Percentiles rank a stretch among this genome's conserved stretches.
phyloP scores from a whole-genome alignment of 2,113 vertebrate species.

The Malurus alboscapulatus region DNA sequence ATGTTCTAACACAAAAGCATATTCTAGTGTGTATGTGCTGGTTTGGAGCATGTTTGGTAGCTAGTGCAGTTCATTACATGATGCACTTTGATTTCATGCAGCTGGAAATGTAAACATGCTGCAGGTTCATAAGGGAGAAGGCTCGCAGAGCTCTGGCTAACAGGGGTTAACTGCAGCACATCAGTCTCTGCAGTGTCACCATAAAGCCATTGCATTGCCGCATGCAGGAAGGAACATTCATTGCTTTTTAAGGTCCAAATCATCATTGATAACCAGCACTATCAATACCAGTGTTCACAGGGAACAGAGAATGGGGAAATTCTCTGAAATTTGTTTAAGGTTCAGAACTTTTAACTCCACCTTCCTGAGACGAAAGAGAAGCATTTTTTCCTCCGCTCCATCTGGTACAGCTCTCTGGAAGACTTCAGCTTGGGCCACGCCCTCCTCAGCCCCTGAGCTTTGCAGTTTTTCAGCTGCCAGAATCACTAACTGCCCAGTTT shows the following conservation, averaged over 20 bases:
- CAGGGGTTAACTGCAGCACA: background rate
- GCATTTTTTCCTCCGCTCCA: slow-evolving; percentile 28
- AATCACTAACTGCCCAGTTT: slow-evolving; percentile 57
- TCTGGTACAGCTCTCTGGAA: slow-evolving; percentile 59
- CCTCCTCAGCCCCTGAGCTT: slow-evolving; percentile 56
- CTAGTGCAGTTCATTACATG: background rate
- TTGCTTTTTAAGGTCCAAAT: background rate
- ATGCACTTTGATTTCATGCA: background rate
- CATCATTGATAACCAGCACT: background rate
- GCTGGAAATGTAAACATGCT: background rate
- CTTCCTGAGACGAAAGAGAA: slow-evolving; percentile 32
- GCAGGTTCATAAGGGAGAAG: background rate
- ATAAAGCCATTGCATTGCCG: background rate
- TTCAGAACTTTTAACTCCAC: slow-evolving; percentile 14
- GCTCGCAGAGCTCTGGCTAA: background rate
- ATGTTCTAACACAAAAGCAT: background rate
- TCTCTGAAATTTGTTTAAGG: slow-evolving; percentile 59
- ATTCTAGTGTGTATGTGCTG: background rate
- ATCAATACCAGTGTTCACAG: background rate
- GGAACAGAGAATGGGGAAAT: slow-evolving; percentile 3
- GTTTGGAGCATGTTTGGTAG: background rate
- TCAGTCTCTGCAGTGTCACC: background rate
- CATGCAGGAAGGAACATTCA: background rate
- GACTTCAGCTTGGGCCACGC: slow-evolving; percentile 44
- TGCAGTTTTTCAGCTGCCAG: slow-evolving; percentile 61